These are phyloP conservation scores for Nymphalis polychloros DNA, from an alignment of 2,888 invertebrate genomes.

Conservation along the genomic window DNA sequence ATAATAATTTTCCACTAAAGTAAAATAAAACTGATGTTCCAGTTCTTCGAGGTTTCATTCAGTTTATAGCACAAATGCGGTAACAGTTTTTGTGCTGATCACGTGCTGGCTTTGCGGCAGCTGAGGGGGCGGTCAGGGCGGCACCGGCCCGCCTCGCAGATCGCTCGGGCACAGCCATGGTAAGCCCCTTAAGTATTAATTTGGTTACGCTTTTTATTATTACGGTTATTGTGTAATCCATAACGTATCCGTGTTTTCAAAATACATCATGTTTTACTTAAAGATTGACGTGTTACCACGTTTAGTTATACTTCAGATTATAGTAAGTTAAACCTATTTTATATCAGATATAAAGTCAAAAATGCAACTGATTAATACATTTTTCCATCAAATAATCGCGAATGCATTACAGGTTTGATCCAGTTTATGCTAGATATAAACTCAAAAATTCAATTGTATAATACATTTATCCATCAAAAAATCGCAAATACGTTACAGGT, in stretches of 20 bases:
- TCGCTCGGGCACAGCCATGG: slow-evolving; percentile 42
- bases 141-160: slow-evolving; percentile 59
- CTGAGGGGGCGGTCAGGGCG: slow-evolving; percentile 61
- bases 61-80: slow-evolving; percentile 10
- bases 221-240: slow-evolving; percentile 15
- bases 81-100: slow-evolving; percentile 32
- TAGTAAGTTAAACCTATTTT: too few species aligned
- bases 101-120: slow-evolving; percentile 46
- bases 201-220: slow-evolving; percentile 34
- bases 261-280: slow-evolving; percentile 2
- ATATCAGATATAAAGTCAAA: too few species aligned
- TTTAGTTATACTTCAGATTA: too few species aligned
- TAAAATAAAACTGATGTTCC: background rate
- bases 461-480: too few species aligned
- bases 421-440: too few species aligned
- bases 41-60: background rate
- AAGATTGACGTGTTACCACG: background rate
- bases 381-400: too few species aligned
- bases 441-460: too few species aligned
- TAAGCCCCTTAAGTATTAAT: slow-evolving; percentile 35
- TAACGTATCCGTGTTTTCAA: slow-evolving; percentile 5
- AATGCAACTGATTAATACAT: too few species aligned
- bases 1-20: too few species aligned
- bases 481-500: too few species aligned
- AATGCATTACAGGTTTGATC: too few species aligned